Evolutionary conservation across 2,113 vertebrate genomes (phyloP).

Genomic region (Aepyceros melampus): DNA sequence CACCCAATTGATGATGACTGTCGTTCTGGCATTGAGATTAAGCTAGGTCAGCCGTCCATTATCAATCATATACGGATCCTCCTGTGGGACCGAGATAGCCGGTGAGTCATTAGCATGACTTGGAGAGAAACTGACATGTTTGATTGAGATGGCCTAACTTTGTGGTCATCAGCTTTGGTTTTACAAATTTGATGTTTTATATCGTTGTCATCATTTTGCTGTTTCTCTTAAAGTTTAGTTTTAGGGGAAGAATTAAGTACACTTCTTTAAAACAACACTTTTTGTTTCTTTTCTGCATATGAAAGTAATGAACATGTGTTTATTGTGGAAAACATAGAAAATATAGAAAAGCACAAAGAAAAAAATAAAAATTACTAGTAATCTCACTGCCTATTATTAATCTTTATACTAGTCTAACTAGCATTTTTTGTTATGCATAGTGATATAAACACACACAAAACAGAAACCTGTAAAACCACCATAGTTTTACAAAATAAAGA

Average conservation of each 20-base stretch:
- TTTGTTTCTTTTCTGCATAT: not conserved
- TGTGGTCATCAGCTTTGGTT: constrained; percentile 1
- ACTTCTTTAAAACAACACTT: not conserved
- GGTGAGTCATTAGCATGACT: constrained; percentile 79
- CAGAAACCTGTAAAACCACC: not conserved
- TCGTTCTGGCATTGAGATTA: constrained; percentile 93
- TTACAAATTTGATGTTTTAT: not conserved
- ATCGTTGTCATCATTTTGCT: not conserved
- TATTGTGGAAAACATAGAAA: not conserved
- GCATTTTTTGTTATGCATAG: not conserved
- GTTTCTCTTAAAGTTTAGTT: constrained; percentile 27
- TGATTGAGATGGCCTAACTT: not conserved
- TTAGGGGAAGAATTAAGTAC: not conserved
- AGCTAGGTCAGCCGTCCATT: constrained; percentile 94
- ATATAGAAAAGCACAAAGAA: constrained; percentile 24
- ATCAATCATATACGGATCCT: constrained; percentile 96
- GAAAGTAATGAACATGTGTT: not conserved
- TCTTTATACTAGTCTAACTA: not conserved
- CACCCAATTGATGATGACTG: constrained; percentile 97
- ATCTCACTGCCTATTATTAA: not conserved
- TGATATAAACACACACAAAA: not conserved
- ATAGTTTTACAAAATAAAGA: not conserved
- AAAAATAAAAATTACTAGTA: constrained; percentile 23
- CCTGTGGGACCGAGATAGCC: constrained; percentile 96
- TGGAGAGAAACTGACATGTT: not conserved